Base-by-base conservation (phyloP, 2,113 vertebrate species). In the Gopherus evgoodei region DNA sequence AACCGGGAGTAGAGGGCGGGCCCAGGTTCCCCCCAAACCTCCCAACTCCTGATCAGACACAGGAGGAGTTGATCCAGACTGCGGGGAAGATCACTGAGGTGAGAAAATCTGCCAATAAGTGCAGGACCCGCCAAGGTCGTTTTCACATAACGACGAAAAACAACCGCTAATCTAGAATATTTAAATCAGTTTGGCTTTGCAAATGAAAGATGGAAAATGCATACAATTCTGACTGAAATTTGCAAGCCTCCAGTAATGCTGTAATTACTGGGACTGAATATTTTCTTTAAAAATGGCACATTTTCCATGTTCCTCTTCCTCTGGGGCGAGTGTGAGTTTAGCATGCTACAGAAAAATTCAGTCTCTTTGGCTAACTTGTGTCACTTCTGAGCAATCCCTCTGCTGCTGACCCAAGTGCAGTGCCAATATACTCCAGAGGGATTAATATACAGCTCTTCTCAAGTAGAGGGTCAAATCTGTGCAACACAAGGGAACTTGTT, bases 61-160 rank as follows among this genome's bases (percentile, higher is more conserved):
- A 44, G 44, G 44, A 44, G 44, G 44, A 44, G 44, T 44, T 44
- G 44, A 44, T 44, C 44, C 44, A 44, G 44, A 44, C 44, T 44
- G 44, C 7, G 44, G 44, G 44, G 44, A 44, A 44, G 44, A 44
- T 44, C 44, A 44, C 44, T 44, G 44, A 44, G 44, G 44, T 44
- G 44, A 44, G 44, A 44, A 44, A 44, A 44, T 44, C 44, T 44
- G 44, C 44, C 44, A 44, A 44, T 44, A 44, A 44, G 44, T 8
- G 6, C 44, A 44, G 44, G 44, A 44, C 44, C 44, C 6, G 7
- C 44, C 44, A 44, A 44, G 44, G 44, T 44, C 44, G 2, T 44
- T 44, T 6, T 44, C 44, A 44, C 44, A 8, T 44, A 44, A 96
- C 75, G 92, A 94, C 94, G 89, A 82, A 95, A 94, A 97, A 94